phyloP scores from a whole-genome alignment of 2,113 vertebrate species.

The Antechinus stuartii region DNA sequence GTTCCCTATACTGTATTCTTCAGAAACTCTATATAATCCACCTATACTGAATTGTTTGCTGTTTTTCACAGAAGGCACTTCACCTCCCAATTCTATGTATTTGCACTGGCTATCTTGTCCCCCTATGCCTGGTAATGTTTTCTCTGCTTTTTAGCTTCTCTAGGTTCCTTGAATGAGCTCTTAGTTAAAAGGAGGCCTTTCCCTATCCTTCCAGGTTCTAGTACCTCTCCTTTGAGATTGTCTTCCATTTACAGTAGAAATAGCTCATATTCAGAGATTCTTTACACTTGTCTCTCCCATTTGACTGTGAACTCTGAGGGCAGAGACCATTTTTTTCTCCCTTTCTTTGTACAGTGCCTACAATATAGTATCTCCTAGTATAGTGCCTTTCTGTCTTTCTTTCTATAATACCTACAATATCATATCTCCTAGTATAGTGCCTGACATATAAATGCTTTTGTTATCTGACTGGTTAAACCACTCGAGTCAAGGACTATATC shows the following conservation, averaged over 20 bases:
- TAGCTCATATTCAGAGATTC: background rate
- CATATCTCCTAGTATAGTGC: background rate
- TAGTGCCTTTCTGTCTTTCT: background rate
- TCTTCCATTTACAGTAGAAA: background rate
- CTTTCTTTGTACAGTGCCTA: background rate
- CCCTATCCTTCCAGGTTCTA: too few relatives aligned
- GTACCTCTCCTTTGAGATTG: too few relatives aligned
- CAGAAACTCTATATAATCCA: background rate
- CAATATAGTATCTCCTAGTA: background rate
- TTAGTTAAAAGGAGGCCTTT: background rate
- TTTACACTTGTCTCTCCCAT: background rate
- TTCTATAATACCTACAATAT: background rate
- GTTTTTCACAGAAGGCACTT: background rate
- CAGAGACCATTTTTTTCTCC: background rate
- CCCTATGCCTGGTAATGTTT: background rate
- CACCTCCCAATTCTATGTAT: background rate
- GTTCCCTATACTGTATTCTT: background rate
- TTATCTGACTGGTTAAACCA: slow-evolving; percentile 4
- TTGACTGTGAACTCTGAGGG: background rate
- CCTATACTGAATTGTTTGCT: background rate
- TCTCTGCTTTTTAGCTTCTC: background rate
- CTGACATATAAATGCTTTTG: background rate
- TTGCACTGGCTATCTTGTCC: background rate
- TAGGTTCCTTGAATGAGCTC: background rate
- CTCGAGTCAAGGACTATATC: background rate